Conservation (phyloP, 2,888 invertebrate species). For the Lasioglossum oenotherae region DNA sequence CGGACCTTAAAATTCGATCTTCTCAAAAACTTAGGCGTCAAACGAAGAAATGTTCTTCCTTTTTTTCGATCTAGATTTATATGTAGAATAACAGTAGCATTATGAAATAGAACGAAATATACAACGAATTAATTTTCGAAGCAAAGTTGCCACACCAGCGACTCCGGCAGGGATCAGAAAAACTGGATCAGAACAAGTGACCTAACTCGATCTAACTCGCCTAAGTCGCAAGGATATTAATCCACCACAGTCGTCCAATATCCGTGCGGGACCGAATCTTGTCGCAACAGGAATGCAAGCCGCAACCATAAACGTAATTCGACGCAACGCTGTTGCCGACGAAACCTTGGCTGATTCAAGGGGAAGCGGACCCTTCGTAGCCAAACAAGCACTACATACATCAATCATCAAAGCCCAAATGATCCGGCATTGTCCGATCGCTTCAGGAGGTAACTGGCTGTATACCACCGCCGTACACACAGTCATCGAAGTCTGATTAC, state of each 20-base stretch:
- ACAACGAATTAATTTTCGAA: no score
- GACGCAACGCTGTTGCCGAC: neutral
- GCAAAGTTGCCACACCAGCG: no score
- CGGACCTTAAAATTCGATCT: no score
- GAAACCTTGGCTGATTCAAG: neutral
- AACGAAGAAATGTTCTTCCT: no score
- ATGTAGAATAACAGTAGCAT: no score
- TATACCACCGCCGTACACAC: neutral
- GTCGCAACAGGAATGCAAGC: neutral
- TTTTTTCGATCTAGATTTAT: no score
- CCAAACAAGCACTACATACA: conserved; percentile 2
- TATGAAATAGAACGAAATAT: no score
- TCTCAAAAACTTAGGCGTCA: no score
- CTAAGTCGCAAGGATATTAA: neutral
- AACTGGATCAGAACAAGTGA: neutral
- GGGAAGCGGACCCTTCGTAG: neutral
- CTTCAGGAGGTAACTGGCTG: conserved; percentile 12
- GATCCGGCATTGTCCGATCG: conserved; percentile 10
- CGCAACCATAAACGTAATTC: neutral
- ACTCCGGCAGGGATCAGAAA: neutral
- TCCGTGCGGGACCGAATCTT: neutral
- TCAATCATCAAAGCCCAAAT: conserved; percentile 5
- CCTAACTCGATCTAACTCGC: neutral
- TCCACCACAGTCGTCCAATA: neutral
- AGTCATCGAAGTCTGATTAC: neutral